Evolutionary conservation across 2,113 vertebrate genomes (phyloP), one percentile per base, ranked within the genome.

Genomic region (Haplotaxodon microlepis): DNA sequence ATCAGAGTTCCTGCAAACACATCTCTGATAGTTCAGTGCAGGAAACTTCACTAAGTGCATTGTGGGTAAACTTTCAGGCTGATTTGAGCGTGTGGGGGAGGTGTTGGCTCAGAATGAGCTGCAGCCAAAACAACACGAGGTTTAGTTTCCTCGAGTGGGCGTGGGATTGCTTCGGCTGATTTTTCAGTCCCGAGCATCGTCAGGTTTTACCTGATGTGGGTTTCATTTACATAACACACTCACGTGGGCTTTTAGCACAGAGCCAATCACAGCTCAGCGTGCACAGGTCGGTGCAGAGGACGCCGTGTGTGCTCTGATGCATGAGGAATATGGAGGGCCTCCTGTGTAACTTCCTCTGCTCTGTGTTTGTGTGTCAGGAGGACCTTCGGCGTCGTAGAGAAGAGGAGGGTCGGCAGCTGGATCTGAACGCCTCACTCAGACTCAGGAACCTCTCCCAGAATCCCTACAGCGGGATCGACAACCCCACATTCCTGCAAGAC

Each of bases 401-500:
- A 42, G 98, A 99, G 87, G 97, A 97, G 69, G 98, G 98, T 5
- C 95, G 96, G 82, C 97, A 97, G 92, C 96, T 99, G 88, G 99
- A 99, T 88, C 97, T 99, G 85, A 99, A 98, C 93, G 96, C 99
- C 90, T 99, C 99, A 9, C 97, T 99, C 94, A 97, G 98, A 90
- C 97, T 99, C 90, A 98, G 98, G 93, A 98, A 99, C 90, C 96
- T 99, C 86, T 97, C 99, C 84, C 99, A 99, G 82, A 98, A 98
- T 94, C 98, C 99, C 80, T 98, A 98, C 95, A 97, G 97, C 85
- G 99, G 99, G 96, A 99, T 99, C 90, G 99, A 99, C 97, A 99
- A 99, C 93, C 99, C 99, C 73, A 98, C 98, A 86, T 99, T 99
- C 96, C 98, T 98, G 21, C 97, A 98, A 79, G 99, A 93, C 61